A percentile compares a stretch with the other conserved stretches of the same genome.
Evolutionary conservation across 1,140 invertebrate genomes (phyloP).

Genomic region (Aleiodes sp.): DNA sequence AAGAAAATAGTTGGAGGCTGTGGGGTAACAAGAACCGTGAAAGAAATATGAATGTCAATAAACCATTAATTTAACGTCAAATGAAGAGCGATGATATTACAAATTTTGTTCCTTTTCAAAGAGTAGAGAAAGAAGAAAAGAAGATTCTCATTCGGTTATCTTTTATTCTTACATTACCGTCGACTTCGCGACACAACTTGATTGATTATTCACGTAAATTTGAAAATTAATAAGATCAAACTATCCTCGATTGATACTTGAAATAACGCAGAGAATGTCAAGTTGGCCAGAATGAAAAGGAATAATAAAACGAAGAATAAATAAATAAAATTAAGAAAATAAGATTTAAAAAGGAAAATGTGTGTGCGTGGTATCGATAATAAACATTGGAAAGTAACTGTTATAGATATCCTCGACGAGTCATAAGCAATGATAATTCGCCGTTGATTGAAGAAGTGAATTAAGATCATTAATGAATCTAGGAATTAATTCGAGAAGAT

Average conservation of each 20-base stretch:
- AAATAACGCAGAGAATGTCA: too few species aligned
- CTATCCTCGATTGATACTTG: too few species aligned
- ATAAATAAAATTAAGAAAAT: not conserved
- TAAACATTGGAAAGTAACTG: constrained; percentile 35
- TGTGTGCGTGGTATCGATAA: constrained; percentile 20
- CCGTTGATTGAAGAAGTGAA: not conserved
- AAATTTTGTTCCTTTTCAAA: not conserved
- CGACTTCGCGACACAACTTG: too few species aligned
- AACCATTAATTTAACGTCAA: not conserved
- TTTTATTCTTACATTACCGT: too few species aligned
- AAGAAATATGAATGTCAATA: constrained; percentile 16
- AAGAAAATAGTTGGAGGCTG: too few species aligned
- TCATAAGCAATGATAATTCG: not conserved
- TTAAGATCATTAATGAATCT: not conserved
- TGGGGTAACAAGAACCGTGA: constrained; percentile 3
- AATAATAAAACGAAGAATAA: too few species aligned
- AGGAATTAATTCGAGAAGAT: not conserved
- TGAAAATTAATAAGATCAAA: not conserved
- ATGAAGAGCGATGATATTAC: constrained; percentile 8
- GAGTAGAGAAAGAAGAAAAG: not conserved
- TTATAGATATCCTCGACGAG: constrained; percentile 13
- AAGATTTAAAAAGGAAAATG: constrained; percentile 8
- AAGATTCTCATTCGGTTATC: too few species aligned
- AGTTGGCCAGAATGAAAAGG: too few species aligned
- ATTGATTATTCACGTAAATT: too few species aligned